Percentiles rank a stretch among this genome's conserved stretches.
Evolutionary conservation across 1,140 invertebrate genomes (phyloP).

Genomic region (Calephelis virginiensis): DNA sequence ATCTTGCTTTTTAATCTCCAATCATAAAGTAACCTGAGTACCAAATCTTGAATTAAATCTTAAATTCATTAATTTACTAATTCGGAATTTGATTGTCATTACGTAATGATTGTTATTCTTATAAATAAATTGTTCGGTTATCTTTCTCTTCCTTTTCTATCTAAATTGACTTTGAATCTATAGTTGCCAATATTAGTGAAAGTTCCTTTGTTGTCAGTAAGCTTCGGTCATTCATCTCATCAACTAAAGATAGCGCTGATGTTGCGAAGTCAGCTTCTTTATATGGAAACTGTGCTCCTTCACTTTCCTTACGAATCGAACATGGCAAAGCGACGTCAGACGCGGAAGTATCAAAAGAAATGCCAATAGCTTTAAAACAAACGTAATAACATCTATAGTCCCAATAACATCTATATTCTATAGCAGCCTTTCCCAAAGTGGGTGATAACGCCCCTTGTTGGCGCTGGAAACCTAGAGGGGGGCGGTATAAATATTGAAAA

Average conservation of each 20-base stretch:
- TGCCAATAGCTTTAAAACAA: not conserved
- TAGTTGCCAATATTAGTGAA: constrained; percentile 35
- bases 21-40: not conserved
- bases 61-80: constrained; percentile 20
- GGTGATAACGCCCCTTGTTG: too few relatives aligned
- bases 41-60: not conserved
- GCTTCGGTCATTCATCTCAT: constrained; percentile 32
- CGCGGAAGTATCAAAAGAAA: not conserved
- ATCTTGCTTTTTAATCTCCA: not conserved
- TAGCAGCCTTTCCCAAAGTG: too few relatives aligned
- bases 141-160: constrained; percentile 24
- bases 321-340: not conserved
- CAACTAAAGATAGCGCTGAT: constrained; percentile 17
- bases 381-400: too few relatives aligned
- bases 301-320: not conserved
- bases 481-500: too few relatives aligned
- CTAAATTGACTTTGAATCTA: constrained; percentile 34
- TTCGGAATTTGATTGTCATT: constrained; percentile 27
- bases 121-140: constrained; percentile 10
- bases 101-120: constrained; percentile 34
- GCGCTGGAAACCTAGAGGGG: too few relatives aligned
- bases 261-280: constrained; percentile 3
- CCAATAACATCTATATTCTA: too few relatives aligned
- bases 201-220: constrained; percentile 23
- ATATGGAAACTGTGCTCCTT: constrained; percentile 1